Evolutionary conservation across 2,888 invertebrate species (phyloP), one percentile per base, ranked within the genome.

Genomic region (Lepas anatifera): DNA sequence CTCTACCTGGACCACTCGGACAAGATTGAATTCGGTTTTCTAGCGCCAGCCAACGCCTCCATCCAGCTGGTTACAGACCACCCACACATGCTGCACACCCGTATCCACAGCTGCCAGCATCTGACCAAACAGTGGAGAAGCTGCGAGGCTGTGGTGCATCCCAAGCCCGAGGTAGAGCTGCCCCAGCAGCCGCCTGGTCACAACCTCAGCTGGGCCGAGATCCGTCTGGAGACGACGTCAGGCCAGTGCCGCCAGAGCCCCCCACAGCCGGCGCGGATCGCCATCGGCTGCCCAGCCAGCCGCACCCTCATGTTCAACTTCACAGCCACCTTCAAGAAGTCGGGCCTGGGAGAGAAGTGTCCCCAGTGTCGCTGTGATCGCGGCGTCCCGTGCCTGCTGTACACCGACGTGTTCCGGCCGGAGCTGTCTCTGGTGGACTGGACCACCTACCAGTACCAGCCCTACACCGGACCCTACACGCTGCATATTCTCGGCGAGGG

Each of bases 221-320:
- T 58, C 18, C 29, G 32, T 2, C 22, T 35, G 22, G 35, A 58
- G 48, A 8, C 4, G 48, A 10, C n/a, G 18, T 13, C 13, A 13
- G 52, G 22, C 32, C 32, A 16, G 32, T 58, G 58, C 35, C 32
- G 32, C 1, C 22, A 22, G 18, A 6, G 3, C 2, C 32, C 32
- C 8, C 32, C 35, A 22, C 32, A 6, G 22, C 58, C 58, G 22
- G 32, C 35, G 32, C 58, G 35, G 11, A 22, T 58, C 18, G 58
- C 58, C 58, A 35, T 58, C 35, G 58, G 58, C 58, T 58, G 58
- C 35, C 58, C 58, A 18, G 32, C 58, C 35, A 58, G 58, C 58
- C 32, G 32, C 32, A 58, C 58, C 0, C 58, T 58, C 22, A 7
- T 58, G 13, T 58, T 58, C 58, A 58, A 58, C 58, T 58, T 58